These are phyloP conservation scores for Pontoporia blainvillei DNA, from an alignment of 2,113 vertebrate genomes.

Conservation along the genomic window DNA sequence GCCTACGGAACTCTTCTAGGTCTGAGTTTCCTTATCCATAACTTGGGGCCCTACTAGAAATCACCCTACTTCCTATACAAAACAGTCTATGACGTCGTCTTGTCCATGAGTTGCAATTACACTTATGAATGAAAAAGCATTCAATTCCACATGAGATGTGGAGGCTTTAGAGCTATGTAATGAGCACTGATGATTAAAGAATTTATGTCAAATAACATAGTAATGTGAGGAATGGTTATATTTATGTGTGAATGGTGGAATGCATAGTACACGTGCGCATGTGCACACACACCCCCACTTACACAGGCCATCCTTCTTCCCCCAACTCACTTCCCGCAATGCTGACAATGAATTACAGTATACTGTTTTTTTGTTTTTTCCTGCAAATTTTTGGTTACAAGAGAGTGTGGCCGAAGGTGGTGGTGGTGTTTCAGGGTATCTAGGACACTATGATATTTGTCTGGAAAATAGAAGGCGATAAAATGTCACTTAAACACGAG, in stretches of 20 bases:
- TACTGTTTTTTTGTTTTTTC: neutral
- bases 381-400: slow-evolving; percentile 12
- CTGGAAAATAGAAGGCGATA: neutral
- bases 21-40: neutral
- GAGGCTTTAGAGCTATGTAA: neutral
- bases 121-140: neutral
- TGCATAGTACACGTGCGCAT: neutral
- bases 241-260: neutral
- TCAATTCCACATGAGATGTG: neutral
- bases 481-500: slow-evolving; percentile 7
- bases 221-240: neutral
- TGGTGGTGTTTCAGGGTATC: neutral
- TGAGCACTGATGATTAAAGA: neutral
- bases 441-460: neutral
- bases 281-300: neutral
- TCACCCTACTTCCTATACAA: neutral
- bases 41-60: neutral
- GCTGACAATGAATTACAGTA: neutral
- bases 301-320: neutral
- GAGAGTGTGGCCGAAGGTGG: neutral
- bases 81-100: neutral
- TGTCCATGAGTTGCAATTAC: neutral
- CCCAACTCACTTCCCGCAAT: neutral
- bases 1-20: neutral
- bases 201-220: neutral